Evolutionary conservation across 1,140 invertebrate species (phyloP), one percentile per base, ranked within the genome.

Genomic region (Acromyrmex echinatior): DNA sequence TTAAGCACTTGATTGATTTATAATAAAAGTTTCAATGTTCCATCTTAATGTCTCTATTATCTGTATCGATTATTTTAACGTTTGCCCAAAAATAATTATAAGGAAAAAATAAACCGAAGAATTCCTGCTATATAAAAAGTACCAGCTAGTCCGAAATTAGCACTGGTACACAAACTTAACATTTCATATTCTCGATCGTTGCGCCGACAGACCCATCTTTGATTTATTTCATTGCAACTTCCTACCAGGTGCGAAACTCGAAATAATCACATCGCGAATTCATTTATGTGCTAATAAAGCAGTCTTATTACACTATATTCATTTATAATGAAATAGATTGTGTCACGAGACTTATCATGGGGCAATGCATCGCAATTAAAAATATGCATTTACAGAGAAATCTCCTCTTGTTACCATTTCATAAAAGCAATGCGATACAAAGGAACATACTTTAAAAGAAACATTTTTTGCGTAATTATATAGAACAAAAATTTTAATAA

Each of bases 211-310:
- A 73, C 4, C 2, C 21, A 62, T 18, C 68, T 62, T 82, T 74
- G 80, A 82, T 12, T 60, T 60, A 31, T 60, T 82, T 31, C 21
- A 49, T 60, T 31, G 12, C 25, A 28, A 6, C 5, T 10, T 16
- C 25, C n/a, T 14, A 45, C 0, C 21, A 25, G 28, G 39, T 35
- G 28, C 39, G n/a, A 35, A 73, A 25, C 53, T 74, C 56, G 68
- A 74, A 62, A 76, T 74, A 63, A 84, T 84, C 74, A 84, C 80
- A 63, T 84, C 39, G 56, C 18, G 35, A 35, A 76, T 76, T 84
- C 70, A 84, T 84, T 84, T 76, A 84, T 45, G 56, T 74, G 80
- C 70, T 84, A 84, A 84, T 84, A 84, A 74, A 84, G 70, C 70
- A 21, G 21, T 21, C 21, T 80, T 86, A 76, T 49, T 60, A 66